These are phyloP conservation scores for Allophyes oxyacanthae DNA, from an alignment of 2,888 invertebrate genomes.

Conservation along the genomic window DNA sequence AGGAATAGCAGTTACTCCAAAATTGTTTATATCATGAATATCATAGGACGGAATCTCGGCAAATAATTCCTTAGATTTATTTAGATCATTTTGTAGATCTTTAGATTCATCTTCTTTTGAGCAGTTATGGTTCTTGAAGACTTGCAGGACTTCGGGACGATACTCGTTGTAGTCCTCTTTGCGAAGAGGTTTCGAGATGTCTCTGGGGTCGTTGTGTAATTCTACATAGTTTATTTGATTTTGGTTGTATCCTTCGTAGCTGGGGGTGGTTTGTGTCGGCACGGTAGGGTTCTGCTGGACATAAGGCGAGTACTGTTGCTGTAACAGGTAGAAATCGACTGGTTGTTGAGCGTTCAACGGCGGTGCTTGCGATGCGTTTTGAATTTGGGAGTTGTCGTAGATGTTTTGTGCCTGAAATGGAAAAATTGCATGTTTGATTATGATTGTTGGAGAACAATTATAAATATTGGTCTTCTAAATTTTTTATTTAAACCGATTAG, in stretches of 20 bases:
- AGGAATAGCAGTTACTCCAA: constrained; percentile 71
- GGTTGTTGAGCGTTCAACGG: constrained; percentile 54
- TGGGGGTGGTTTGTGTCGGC: constrained; percentile 55
- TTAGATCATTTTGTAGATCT: constrained; percentile 61
- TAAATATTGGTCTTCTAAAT: no score
- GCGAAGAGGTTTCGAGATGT: constrained; percentile 63
- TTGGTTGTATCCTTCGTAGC: constrained; percentile 43
- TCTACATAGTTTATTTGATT: constrained; percentile 41
- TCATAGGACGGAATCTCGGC: constrained; percentile 67
- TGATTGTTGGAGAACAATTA: no score
- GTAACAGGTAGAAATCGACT: constrained; percentile 73
- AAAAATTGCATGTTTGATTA: not conserved
- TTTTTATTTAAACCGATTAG: no score
- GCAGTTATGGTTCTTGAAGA: constrained; percentile 82
- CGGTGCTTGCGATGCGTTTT: constrained; percentile 39
- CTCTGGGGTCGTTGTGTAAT: constrained; percentile 14
- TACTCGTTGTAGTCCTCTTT: constrained; percentile 67
- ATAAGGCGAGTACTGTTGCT: constrained; percentile 68
- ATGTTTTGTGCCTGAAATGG: constrained; percentile 37
- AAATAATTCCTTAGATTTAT: constrained; percentile 65
- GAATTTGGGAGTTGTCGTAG: constrained; percentile 10
- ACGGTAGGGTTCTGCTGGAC: constrained; percentile 30
- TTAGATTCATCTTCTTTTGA: constrained; percentile 56
- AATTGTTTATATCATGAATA: constrained; percentile 70
- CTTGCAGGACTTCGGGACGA: constrained; percentile 71